phyloP scores from a whole-genome alignment of 2,797 vertebrate genomes.

The Synanceia verrucosa region DNA sequence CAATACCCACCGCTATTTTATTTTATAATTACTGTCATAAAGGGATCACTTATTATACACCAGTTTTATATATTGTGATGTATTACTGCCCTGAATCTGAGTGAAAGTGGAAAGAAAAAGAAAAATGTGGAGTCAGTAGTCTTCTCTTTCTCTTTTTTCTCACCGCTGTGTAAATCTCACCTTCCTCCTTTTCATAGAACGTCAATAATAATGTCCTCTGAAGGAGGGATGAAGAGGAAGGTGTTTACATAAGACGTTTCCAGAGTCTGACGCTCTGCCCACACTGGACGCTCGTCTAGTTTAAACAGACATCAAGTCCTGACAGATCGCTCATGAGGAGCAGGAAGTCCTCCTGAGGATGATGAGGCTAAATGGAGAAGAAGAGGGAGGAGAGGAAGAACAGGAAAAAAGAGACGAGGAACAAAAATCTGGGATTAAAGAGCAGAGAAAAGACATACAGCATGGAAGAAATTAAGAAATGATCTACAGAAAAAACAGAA shows the following conservation, averaged over 20 bases:
- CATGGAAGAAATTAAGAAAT: not conserved
- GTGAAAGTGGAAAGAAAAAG: not conserved
- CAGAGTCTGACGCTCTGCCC: constrained; percentile 60
- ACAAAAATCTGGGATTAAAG: not conserved
- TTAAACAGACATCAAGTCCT: constrained; percentile 57
- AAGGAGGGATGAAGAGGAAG: constrained; percentile 54
- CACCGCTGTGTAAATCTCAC: constrained; percentile 45
- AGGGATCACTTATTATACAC: not conserved
- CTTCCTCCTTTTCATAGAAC: constrained; percentile 50
- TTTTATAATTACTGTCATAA: not conserved
- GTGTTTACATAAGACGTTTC: constrained; percentile 72
- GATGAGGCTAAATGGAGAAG: constrained; percentile 16
- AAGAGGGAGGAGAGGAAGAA: not conserved
- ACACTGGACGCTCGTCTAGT: constrained; percentile 60
- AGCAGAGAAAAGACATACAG: not conserved
- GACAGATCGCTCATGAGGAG: constrained; percentile 54
- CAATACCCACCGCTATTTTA: no score
- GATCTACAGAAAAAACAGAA: not conserved
- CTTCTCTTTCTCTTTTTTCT: constrained; percentile 21
- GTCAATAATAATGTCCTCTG: constrained; percentile 57
- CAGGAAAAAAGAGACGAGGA: not conserved
- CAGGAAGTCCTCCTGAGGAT: constrained; percentile 32
- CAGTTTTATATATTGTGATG: not conserved
- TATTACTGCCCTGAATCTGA: not conserved
- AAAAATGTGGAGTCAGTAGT: not conserved